Conservation (phyloP, 2,888 invertebrate genomes). For the Pinctada fucata region DNA sequence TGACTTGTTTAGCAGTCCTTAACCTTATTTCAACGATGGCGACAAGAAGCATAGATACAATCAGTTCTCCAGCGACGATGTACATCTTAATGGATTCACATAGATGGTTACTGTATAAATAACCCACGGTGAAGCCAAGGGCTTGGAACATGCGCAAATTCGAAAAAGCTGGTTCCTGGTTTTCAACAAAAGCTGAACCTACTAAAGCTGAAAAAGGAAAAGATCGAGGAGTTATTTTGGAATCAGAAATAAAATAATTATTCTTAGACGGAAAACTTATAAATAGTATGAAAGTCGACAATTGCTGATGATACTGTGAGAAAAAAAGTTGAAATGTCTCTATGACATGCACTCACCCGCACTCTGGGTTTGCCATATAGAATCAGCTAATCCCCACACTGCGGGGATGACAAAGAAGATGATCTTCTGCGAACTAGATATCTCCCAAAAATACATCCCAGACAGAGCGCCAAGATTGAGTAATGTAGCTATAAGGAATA, state of each 20-base stretch:
- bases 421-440: conserved; percentile 38
- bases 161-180: conserved; percentile 60
- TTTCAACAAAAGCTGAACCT: conserved; percentile 51
- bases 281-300: too few relatives aligned
- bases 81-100: conserved; percentile 57
- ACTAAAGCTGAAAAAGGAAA: conserved; percentile 49
- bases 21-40: conserved; percentile 50
- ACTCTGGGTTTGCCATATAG: conserved; percentile 60
- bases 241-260: too few relatives aligned
- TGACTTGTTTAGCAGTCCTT: not conserved
- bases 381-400: conserved; percentile 59
- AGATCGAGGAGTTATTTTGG: too few relatives aligned
- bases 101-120: conserved; percentile 53
- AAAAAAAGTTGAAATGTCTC: too few relatives aligned
- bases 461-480: conserved; percentile 51
- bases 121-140: conserved; percentile 55
- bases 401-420: conserved; percentile 59
- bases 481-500: conserved; percentile 51
- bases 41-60: conserved; percentile 48
- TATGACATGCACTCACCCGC: conserved; percentile 45
- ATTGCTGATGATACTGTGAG: too few relatives aligned
- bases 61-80: conserved; percentile 47
- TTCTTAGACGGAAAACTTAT: not conserved
- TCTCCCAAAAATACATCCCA: conserved; percentile 50
- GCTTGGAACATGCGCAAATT: conserved; percentile 58